Evolutionary conservation across 2,888 invertebrate genomes (phyloP).

Genomic region (Pollenia griseotomentosa): DNA sequence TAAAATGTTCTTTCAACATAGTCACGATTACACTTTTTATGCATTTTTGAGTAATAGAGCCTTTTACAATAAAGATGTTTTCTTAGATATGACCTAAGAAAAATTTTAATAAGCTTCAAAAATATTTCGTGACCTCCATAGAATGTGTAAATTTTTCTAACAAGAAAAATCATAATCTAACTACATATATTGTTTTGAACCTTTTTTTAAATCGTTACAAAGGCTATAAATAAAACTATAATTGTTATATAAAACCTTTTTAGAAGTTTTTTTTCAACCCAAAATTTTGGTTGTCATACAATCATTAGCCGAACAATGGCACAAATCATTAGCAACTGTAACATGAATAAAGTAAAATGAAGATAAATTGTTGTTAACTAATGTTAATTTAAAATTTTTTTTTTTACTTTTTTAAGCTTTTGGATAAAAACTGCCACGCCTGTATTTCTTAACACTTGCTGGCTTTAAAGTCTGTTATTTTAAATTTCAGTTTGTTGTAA

Average conservation of each 20-base stretch:
- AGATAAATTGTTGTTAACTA: constrained; percentile 15
- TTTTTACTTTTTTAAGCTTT: not conserved
- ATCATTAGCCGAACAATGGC: constrained; percentile 1
- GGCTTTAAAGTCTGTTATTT: too few relatives aligned
- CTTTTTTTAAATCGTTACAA: not conserved
- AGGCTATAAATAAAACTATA: too few relatives aligned
- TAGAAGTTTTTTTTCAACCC: not conserved
- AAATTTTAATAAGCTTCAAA: not conserved
- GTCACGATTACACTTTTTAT: too few relatives aligned
- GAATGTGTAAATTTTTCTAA: not conserved
- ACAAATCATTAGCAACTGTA: constrained; percentile 15
- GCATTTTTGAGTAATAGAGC: too few relatives aligned
- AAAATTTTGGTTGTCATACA: not conserved
- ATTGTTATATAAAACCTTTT: too few relatives aligned
- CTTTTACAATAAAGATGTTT: too few relatives aligned
- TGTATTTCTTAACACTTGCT: not conserved
- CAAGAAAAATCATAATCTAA: not conserved
- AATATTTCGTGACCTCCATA: not conserved
- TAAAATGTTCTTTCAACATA: too few relatives aligned
- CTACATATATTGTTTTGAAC: not conserved
- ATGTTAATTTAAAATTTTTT: not conserved
- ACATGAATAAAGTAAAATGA: not conserved
- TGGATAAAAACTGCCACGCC: constrained; percentile 1
- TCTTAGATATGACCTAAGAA: too few relatives aligned
- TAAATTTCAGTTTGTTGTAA: too few relatives aligned